Evolutionary conservation across 2,888 invertebrate species (phyloP).

Genomic region (Heliconius charithonia): DNA sequence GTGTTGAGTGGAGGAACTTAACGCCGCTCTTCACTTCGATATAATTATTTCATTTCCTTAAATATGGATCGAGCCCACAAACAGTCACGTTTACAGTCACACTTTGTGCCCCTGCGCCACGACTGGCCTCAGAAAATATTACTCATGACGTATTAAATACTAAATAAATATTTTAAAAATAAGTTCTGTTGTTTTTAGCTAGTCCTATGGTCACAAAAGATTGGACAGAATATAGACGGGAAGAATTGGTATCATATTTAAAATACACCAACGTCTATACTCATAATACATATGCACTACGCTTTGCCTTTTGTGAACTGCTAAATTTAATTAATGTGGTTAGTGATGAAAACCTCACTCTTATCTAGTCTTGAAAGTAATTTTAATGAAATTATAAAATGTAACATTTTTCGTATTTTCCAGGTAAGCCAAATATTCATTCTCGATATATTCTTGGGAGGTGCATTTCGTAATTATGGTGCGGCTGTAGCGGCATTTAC

Average conservation of each 20-base stretch:
- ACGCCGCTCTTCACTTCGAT: too few species aligned
- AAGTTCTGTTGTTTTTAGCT: slow-evolving; percentile 58
- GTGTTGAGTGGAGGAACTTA: too few species aligned
- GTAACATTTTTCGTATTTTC: slow-evolving; percentile 31
- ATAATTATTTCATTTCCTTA: too few species aligned
- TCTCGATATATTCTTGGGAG: slow-evolving; percentile 86
- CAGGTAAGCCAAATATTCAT: slow-evolving; percentile 87
- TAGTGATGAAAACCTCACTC: slow-evolving; percentile 59
- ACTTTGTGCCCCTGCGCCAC: too few species aligned
- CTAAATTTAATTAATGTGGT: slow-evolving; percentile 90
- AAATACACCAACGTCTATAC: slow-evolving; percentile 80
- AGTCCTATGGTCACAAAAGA: slow-evolving; percentile 82
- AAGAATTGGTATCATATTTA: slow-evolving; percentile 84
- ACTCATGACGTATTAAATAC: not conserved
- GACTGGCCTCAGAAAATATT: not conserved
- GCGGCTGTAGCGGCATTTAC: slow-evolving; percentile 78
- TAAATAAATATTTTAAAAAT: not conserved
- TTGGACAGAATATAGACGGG: slow-evolving; percentile 82
- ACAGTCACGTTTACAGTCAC: too few species aligned
- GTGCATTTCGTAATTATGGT: slow-evolving; percentile 85
- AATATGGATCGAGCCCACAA: too few species aligned
- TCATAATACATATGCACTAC: slow-evolving; percentile 86
- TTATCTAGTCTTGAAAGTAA: not conserved
- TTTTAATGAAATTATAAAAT: not conserved
- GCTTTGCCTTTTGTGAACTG: slow-evolving; percentile 88